A percentile compares a stretch with the other conserved stretches of the same genome.
Conservation (phyloP, 2,113 vertebrate species). For the Dasyprocta punctata region DNA sequence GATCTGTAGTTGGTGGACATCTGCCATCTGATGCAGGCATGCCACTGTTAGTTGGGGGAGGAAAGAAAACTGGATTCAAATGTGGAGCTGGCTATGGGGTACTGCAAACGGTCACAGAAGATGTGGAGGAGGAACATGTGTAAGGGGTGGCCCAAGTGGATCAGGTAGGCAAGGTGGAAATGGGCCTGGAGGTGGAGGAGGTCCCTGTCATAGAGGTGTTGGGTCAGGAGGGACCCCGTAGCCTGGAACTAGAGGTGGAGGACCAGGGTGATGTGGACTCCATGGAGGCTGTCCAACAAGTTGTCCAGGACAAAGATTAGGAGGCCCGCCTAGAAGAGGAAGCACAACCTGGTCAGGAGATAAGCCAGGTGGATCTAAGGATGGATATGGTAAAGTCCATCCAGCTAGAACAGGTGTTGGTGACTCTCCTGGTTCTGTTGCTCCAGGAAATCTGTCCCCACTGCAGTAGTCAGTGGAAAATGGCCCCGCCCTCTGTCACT, state of each 20-base stretch:
- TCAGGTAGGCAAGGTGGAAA: conserved; percentile 96
- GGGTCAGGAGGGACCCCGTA: conserved; percentile 95
- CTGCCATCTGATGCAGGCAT: conserved; percentile 95
- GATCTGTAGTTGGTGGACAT: conserved; percentile 95
- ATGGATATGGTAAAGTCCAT: conserved; percentile 96
- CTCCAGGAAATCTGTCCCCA: conserved; percentile 96
- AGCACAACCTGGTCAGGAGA: conserved; percentile 97
- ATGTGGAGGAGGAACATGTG: conserved; percentile 96
- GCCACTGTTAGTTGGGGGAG: conserved; percentile 95
- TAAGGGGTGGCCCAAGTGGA: conserved; percentile 95
- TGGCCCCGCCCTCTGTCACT: conserved; percentile 94
- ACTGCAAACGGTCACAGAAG: conserved; percentile 96
- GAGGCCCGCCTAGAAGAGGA: conserved; percentile 94
- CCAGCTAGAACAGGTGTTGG: conserved; percentile 96
- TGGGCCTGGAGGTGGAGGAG: conserved; percentile 95
- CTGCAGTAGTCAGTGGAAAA: conserved; percentile 95
- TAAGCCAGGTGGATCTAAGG: conserved; percentile 94
- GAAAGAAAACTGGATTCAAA: conserved; percentile 98
- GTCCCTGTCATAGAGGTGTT: conserved; percentile 96
- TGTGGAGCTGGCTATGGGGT: conserved; percentile 97
- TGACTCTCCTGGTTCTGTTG: conserved; percentile 94
- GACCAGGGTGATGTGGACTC: conserved; percentile 95
- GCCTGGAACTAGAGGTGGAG: conserved; percentile 96
- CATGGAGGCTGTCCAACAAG: conserved; percentile 96
- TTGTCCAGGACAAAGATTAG: conserved; percentile 96